Percentiles rank a stretch among this genome's conserved stretches.
phyloP scores from a whole-genome alignment of 1,140 invertebrate species.

The Monomorium pharaonis region DNA sequence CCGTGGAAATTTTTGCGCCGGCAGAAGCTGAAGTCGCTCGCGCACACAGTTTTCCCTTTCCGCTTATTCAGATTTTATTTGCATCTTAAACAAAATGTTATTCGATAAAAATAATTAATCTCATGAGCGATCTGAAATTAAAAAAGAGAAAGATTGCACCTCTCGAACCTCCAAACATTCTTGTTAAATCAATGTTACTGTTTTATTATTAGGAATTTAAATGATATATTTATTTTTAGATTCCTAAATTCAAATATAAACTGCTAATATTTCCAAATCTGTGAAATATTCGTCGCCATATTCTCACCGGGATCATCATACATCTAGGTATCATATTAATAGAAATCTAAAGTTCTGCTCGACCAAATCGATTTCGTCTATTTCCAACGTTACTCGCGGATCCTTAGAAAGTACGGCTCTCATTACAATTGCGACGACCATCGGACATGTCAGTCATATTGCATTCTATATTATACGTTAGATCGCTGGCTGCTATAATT shows the following conservation, averaged over 20 bases:
- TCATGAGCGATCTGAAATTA: neutral
- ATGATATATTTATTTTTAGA: too few relatives aligned
- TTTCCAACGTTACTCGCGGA: neutral
- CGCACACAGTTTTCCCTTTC: neutral
- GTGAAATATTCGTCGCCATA: neutral
- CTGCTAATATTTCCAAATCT: neutral
- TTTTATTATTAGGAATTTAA: too few relatives aligned
- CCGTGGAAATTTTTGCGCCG: conserved; percentile 23
- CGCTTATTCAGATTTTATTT: neutral
- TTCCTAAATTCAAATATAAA: neutral
- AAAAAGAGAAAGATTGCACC: too few relatives aligned
- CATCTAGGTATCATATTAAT: neutral
- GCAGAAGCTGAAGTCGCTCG: neutral
- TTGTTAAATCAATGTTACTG: too few relatives aligned
- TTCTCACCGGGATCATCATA: neutral
- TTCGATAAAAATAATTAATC: neutral
- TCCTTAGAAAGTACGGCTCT: neutral
- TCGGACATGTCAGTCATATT: neutral
- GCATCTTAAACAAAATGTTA: neutral
- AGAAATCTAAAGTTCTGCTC: neutral
- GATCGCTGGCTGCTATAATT: conserved; percentile 14
- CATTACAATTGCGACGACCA: neutral
- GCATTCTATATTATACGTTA: conserved; percentile 7
- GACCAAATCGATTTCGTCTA: neutral
- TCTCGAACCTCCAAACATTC: too few relatives aligned